Evolutionary conservation across 2,888 invertebrate genomes (phyloP).

Genomic region (Abscondita cerata): DNA sequence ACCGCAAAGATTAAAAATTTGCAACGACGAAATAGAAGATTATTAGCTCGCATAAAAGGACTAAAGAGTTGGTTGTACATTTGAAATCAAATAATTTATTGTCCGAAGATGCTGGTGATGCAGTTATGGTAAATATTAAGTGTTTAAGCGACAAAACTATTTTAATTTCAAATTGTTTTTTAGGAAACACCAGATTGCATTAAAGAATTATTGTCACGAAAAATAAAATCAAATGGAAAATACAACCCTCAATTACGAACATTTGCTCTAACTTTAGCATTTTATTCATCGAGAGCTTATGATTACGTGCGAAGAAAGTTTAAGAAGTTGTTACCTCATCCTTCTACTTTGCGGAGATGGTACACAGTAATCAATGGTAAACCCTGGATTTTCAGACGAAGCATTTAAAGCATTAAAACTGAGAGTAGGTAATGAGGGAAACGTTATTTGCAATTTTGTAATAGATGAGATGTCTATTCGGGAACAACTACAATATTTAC

Average conservation of each 20-base stretch:
- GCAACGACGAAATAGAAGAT: neutral
- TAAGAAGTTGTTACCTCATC: neutral
- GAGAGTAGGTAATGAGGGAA: neutral
- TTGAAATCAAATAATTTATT: neutral
- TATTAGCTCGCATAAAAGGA: neutral
- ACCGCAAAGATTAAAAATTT: neutral
- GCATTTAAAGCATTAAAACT: neutral
- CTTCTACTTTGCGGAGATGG: neutral
- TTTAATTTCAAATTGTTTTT: too few relatives aligned
- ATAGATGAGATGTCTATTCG: slow-evolving; percentile 44
- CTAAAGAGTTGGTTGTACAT: neutral
- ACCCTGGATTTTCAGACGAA: neutral
- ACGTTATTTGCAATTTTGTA: neutral
- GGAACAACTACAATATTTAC: slow-evolving; percentile 45
- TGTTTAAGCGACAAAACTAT: neutral
- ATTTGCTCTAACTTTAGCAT: neutral
- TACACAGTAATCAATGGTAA: neutral
- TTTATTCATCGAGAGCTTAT: neutral
- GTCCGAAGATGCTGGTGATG: neutral
- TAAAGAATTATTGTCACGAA: neutral
- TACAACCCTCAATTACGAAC: neutral
- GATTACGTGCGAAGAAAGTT: neutral
- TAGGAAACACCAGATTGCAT: neutral
- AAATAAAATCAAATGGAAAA: neutral
- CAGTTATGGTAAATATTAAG: slow-evolving; percentile 4